Evolutionary conservation across 2,888 invertebrate genomes (phyloP).

Genomic region (Macroteleia sp.): DNA sequence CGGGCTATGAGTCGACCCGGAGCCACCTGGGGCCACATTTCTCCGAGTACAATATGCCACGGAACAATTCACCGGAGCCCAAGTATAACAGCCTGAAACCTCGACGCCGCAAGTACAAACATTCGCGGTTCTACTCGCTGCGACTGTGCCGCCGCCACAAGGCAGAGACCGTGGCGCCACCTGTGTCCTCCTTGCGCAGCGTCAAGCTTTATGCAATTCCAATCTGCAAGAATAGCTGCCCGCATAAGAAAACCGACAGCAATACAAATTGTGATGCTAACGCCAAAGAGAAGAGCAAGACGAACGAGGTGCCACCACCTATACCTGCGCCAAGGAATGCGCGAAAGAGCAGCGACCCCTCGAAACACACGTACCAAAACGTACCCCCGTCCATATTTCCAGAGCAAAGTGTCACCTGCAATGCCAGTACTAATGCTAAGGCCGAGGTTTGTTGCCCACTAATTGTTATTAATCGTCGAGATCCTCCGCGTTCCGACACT

Average conservation of each 20-base stretch:
- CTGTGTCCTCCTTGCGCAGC: slow-evolving; percentile 60
- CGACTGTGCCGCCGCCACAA: slow-evolving; percentile 77
- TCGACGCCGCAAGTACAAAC: slow-evolving; percentile 78
- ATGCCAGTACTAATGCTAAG: slow-evolving; percentile 48
- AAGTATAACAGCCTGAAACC: slow-evolving; percentile 81
- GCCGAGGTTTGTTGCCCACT: slow-evolving; percentile 78
- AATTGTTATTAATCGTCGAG: slow-evolving; percentile 65
- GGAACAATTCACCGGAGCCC: slow-evolving; percentile 79
- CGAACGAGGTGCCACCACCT: slow-evolving; percentile 67
- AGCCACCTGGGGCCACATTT: slow-evolving; percentile 83
- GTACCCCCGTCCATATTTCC: slow-evolving; percentile 85
- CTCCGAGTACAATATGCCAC: slow-evolving; percentile 80
- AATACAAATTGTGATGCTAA: slow-evolving; percentile 72
- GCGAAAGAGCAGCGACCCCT: slow-evolving; percentile 75
- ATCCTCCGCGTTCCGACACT: slow-evolving; percentile 66
- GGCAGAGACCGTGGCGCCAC: slow-evolving; percentile 65
- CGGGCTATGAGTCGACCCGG: slow-evolving; percentile 85
- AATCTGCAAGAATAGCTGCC: slow-evolving; percentile 75
- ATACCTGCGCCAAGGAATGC: slow-evolving; percentile 76
- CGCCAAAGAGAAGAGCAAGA: slow-evolving; percentile 3
- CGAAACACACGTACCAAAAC: slow-evolving; percentile 85
- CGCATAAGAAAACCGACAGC: slow-evolving; percentile 73
- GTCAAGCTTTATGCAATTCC: slow-evolving; percentile 81
- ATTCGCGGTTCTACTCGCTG: slow-evolving; percentile 74
- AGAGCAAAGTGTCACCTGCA: slow-evolving; percentile 68